phyloP scores from a whole-genome alignment of 2,888 invertebrate species.

The Eugnorisma glareosa region DNA sequence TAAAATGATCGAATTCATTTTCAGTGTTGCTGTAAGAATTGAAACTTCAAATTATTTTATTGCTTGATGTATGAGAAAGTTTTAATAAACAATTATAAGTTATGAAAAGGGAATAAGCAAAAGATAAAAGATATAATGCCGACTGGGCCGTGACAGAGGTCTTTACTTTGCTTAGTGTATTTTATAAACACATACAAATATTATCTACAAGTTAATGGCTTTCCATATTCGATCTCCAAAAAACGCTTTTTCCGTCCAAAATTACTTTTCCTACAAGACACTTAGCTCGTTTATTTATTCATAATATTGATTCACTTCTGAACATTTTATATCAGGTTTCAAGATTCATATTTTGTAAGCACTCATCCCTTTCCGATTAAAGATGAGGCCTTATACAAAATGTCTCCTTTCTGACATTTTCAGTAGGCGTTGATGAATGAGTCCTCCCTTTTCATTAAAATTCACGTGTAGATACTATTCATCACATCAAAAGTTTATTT shows the following conservation, averaged over 20 bases:
- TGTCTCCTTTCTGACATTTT: constrained; percentile 21
- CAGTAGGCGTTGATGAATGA: constrained; percentile 30
- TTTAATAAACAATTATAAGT: constrained; percentile 61
- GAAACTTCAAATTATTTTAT: constrained; percentile 29
- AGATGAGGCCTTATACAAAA: constrained; percentile 10
- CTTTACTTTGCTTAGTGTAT: not conserved
- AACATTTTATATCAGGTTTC: constrained; percentile 20
- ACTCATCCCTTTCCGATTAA: constrained; percentile 16
- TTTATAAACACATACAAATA: not conserved
- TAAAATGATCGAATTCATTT: not conserved
- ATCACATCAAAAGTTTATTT: constrained; percentile 43
- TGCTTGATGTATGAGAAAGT: constrained; percentile 50
- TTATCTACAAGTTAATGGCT: constrained; percentile 1
- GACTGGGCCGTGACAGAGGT: constrained; percentile 11
- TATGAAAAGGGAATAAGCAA: constrained; percentile 26
- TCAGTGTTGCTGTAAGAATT: not conserved
- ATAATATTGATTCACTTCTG: constrained; percentile 15
- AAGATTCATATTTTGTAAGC: constrained; percentile 14
- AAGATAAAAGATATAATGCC: constrained; percentile 50
- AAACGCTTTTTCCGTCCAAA: constrained; percentile 19
- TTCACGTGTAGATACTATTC: constrained; percentile 10
- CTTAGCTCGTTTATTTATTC: constrained; percentile 3
- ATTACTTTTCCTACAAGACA: constrained; percentile 21
- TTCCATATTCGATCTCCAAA: not conserved
- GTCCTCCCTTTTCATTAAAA: constrained; percentile 9